Conservation (phyloP, 1,140 invertebrate species). For the Brachystomella parvula region DNA sequence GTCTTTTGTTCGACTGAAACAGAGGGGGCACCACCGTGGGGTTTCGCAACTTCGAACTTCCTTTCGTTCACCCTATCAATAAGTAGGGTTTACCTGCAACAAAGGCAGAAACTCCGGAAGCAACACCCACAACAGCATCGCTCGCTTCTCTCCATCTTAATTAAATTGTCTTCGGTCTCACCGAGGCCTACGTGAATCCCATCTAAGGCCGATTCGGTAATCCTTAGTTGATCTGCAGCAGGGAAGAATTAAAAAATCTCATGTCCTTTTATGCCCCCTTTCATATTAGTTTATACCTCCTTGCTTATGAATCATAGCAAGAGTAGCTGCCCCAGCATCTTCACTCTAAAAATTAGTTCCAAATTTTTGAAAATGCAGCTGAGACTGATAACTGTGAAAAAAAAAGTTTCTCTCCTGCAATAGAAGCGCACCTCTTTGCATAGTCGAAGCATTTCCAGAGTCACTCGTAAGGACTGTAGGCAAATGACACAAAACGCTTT, state of each 20-base stretch:
- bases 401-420: neutral
- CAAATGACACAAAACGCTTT: too few species aligned
- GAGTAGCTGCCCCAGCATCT: neutral
- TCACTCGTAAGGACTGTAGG: neutral
- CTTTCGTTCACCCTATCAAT: neutral
- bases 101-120: neutral
- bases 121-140: neutral
- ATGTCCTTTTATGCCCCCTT: neutral
- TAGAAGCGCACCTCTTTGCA: neutral
- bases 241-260: neutral
- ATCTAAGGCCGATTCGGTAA: neutral
- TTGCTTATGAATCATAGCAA: neutral
- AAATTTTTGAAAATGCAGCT: neutral
- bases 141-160: neutral
- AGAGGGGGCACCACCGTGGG: neutral
- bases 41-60: neutral
- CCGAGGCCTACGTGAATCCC: neutral
- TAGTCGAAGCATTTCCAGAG: neutral
- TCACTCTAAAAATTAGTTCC: neutral
- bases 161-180: neutral
- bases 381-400: neutral
- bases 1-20: neutral
- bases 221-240: neutral
- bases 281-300: neutral
- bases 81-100: neutral